Percentiles rank a stretch among this genome's conserved stretches.
Evolutionary conservation across 2,888 invertebrate genomes (phyloP).

Genomic region (Parnassius orleans): DNA sequence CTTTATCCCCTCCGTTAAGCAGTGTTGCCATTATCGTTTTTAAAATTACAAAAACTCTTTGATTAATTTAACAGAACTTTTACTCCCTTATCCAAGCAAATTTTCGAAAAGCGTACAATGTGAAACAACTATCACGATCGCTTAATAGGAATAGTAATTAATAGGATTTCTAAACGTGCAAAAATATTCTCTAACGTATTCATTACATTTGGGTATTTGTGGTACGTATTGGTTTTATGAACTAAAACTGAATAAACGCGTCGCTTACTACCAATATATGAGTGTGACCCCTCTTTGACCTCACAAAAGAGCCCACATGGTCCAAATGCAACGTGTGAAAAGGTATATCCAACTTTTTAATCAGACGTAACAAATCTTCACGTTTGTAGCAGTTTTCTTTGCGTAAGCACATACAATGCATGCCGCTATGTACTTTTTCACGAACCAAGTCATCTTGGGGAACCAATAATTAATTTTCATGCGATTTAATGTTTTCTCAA

Average conservation of each 20-base stretch:
- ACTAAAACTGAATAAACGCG: constrained; percentile 30
- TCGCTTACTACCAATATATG: constrained; percentile 36
- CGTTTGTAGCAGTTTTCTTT: constrained; percentile 22
- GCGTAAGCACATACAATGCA: constrained; percentile 43
- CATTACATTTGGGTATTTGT: constrained; percentile 3
- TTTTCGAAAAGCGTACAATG: constrained; percentile 8
- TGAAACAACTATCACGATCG: constrained; percentile 29
- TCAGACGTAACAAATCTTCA: constrained; percentile 47
- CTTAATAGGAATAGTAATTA: constrained; percentile 28
- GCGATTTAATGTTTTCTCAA: constrained; percentile 33
- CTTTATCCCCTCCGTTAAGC: rapidly evolving
- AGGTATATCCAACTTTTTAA: constrained; percentile 44
- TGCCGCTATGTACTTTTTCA: constrained; percentile 48
- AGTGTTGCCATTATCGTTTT: too few species aligned
- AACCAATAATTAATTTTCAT: constrained; percentile 53
- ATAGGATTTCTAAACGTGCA: constrained; percentile 26
- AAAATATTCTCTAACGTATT: constrained; percentile 26
- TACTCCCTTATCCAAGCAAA: background rate
- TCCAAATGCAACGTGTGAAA: constrained; percentile 53
- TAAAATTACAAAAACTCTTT: too few species aligned
- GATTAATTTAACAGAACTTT: too few species aligned
- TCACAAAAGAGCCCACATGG: constrained; percentile 51
- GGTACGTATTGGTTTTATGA: constrained; percentile 25
- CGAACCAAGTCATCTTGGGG: constrained; percentile 46
- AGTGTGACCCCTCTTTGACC: constrained; percentile 38